Base-by-base conservation (phyloP, 1,140 invertebrate species). In the Diachasmimorpha longicaudata region DNA sequence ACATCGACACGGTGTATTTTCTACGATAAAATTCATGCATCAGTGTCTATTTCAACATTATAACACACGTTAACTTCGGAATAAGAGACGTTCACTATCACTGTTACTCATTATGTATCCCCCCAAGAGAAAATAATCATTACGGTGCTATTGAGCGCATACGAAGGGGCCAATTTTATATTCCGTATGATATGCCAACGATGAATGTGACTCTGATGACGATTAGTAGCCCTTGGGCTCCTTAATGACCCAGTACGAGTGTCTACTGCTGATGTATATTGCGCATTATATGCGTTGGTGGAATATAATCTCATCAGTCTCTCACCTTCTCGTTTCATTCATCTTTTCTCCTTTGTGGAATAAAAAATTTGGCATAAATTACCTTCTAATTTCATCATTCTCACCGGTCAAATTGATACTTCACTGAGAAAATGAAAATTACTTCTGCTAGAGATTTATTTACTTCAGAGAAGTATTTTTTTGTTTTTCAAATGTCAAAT, bases 201-300 rank as follows among this genome's bases (percentile, higher is more conserved):
- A 75, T 84, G 83, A 84, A 84, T 84, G 80, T 81, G 80, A 80
- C 77, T 82, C 82, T 84, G 82, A 84, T 84, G 83, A 84, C 82
- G 82, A 83, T 83, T 84, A 84, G 83, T 84, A 81, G 82, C 83
- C 80, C 78, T 79, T 78, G 81, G 81, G 81, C 82, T 84, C 79
- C 82, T 83, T 83, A 84, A 84, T 84, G 83, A 83, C 76, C 80
- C 42, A 72, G 70, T 73, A 39, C 70, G 13, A 8, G 58, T 13
- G 4, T 63, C 25, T 63, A 63, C 19, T 9, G 31, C 58, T 63
- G 48, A 55, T 55, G 48, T 55, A 55, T n/a, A 55, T 55, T n/a
- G 48, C 48, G 48, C 48, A 55, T 19, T 55, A 55, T 55, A 2
- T 23, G 31, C 31, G 58, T 63, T 21, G 58, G 58, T 63, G 58